Base-by-base conservation (phyloP, 2,888 invertebrate genomes). In the Caenorhabditis plicata region DNA sequence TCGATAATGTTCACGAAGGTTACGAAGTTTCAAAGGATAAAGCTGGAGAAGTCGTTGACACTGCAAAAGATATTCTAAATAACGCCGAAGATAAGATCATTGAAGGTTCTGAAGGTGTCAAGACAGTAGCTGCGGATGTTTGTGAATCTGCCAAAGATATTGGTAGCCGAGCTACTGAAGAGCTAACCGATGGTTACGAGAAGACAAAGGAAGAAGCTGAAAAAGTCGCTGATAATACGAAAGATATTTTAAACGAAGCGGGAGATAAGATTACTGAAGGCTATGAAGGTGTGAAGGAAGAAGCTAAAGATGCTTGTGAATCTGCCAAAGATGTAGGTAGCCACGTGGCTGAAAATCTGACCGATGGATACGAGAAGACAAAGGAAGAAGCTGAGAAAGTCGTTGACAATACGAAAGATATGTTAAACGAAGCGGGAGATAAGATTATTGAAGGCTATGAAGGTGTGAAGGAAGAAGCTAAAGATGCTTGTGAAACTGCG, bases 11-110 rank as follows among this genome's bases (percentile, higher is more conserved):
- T 27, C n/a, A 25, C 3, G 43, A 46, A 7, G 41, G 29, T 11
- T 52, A 40, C 41, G 52, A 45, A 7, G 25, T 41, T 0, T 39
- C 52, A 15, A 45, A 52, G 23, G 39, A 48, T 8, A 47, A 55
- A 44, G 25, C 35, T 33, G 35, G 22, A 45, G 22, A 26, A 9
- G 19, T 35, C 27, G 36, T 20, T 11, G 36, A 33, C 11, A 23
- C 38, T n/a, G 26, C 25, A 7, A 17, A 35, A 25, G 36, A 40
- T 17, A 26, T 27, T 26, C 27, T 15, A 3, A 15, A 13, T 13
- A 19, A 39, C n/a, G 39, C 45, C 3, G 25, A 32, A 33, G 35
- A 33, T 22, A 35, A 20, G 4, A 22, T 35, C 11, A 17, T 35
- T 5, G 20, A 31, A 22, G 35, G 33, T 22, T 13, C 13, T 17